Evolutionary conservation across 2,888 invertebrate species (phyloP), one percentile per base, ranked within the genome.

Genomic region (Eupithecia inturbata): DNA sequence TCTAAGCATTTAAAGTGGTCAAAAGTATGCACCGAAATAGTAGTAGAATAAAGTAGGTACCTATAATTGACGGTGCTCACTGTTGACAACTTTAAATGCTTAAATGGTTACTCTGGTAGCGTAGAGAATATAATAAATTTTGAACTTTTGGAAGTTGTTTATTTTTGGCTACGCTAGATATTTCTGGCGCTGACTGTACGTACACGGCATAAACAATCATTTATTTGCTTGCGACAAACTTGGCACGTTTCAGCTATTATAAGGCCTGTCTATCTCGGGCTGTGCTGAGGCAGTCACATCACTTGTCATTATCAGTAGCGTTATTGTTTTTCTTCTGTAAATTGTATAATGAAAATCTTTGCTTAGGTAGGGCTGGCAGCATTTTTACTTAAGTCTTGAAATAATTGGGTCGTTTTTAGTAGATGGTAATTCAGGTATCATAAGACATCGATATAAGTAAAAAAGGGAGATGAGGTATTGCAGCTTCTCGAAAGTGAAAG

Each of bases 221-320:
- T 71, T 80, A 73, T 78, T 78, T 67, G 26, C 63, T 68, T 57
- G 72, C 77, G 77, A 41, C 62, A 31, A 41, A 67, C 72, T 77
- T 80, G 49, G 67, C 87, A 88, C 88, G 89, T 89, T 82, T 79
- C 62, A 75, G 73, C 75, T 84, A 80, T 87, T 81, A 86, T 78
- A 72, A 79, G 67, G 84, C 82, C 81, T 85, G 83, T 85, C 84
- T 79, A 83, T 85, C 80, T 81, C 62, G 74, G 69, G 49, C 49
- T 45, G 41, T 63, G 26, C 49, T 60, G 66, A 62, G 53, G 22
- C 33, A 33, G 33, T 36, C 31, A 31, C 36, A 53, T 16, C 70
- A 74, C 45, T 36, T 36, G 22, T 39, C 36, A 28, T 39, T 36
- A 64, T 64, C 64, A 36, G 36, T 26, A 66, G 12, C 26, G 12